Conservation (phyloP, 2,113 vertebrate genomes). For the Saimiri boliviensis region DNA sequence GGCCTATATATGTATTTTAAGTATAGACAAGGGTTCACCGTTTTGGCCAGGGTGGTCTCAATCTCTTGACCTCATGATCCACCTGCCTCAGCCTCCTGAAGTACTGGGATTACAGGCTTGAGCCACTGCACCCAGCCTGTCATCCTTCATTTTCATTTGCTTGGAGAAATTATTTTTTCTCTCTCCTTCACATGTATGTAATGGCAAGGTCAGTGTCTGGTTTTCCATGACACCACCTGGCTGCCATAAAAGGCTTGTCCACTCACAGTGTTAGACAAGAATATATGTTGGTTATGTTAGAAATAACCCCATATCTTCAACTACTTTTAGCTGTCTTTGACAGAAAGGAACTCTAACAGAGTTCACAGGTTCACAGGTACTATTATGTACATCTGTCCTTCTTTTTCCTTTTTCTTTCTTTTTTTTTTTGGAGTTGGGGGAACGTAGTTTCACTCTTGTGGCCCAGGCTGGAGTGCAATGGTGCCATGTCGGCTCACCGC, state of each 20-base stretch:
- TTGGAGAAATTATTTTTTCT: not conserved
- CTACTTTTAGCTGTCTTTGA: slow-evolving; percentile 16
- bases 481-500: too few relatives aligned
- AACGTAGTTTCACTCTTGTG: too few relatives aligned
- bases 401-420: too few relatives aligned
- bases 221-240: not conserved
- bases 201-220: not conserved
- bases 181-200: not conserved
- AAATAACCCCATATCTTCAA: not conserved
- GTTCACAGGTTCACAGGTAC: not conserved
- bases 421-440: too few relatives aligned
- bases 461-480: too few relatives aligned
- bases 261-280: not conserved
- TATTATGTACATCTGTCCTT: not conserved
- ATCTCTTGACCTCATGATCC: too few relatives aligned
- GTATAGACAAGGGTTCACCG: too few relatives aligned
- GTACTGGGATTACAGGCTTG: too few relatives aligned
- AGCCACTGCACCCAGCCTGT: not conserved
- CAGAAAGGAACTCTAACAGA: not conserved
- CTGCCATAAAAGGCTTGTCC: not conserved
- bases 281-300: not conserved
- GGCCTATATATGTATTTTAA: too few relatives aligned
- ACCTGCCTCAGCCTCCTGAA: too few relatives aligned
- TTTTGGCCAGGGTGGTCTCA: too few relatives aligned
- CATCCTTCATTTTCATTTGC: not conserved